Conservation (phyloP, 92 coral and sea anemone genomes). For the Hydrozoanthus gracilis region DNA sequence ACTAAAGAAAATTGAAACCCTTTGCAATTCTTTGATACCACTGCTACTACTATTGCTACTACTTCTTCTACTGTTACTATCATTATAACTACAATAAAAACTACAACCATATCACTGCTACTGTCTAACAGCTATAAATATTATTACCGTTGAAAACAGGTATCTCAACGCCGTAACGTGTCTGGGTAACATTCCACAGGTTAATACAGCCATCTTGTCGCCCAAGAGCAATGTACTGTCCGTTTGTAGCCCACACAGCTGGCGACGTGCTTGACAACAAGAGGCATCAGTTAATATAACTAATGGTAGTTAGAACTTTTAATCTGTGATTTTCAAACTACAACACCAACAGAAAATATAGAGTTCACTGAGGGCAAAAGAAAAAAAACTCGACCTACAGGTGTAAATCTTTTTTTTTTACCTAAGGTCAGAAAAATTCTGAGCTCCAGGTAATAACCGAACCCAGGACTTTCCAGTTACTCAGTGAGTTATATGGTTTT, state of each 20-base stretch:
- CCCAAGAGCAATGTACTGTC: slow-evolving; percentile 31
- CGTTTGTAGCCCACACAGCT: slow-evolving; percentile 18
- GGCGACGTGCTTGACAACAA: slow-evolving; percentile 10
- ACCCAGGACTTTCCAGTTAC: too few species aligned
- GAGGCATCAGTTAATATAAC: neutral
- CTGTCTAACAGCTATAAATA: neutral
- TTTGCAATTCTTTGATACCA: too few species aligned
- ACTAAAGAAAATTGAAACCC: too few species aligned
- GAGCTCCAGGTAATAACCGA: too few species aligned
- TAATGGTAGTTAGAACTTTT: neutral
- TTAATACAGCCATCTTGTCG: slow-evolving; percentile 7
- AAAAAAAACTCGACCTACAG: neutral
- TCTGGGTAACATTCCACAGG: slow-evolving; percentile 26
- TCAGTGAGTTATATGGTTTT: too few species aligned
- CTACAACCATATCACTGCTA: too few species aligned
- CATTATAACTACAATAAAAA: too few species aligned
- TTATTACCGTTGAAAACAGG: slow-evolving; percentile 35
- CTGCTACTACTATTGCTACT: too few species aligned
- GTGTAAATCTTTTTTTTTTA: neutral
- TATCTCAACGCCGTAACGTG: slow-evolving; percentile 21
- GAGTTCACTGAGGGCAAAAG: neutral
- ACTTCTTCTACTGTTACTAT: too few species aligned
- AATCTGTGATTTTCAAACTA: neutral
- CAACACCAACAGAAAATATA: neutral
- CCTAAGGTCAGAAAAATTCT: neutral